Evolutionary conservation across 2,113 vertebrate genomes (phyloP), one percentile per base, ranked within the genome.

Genomic region (Oenanthe melanoleuca): DNA sequence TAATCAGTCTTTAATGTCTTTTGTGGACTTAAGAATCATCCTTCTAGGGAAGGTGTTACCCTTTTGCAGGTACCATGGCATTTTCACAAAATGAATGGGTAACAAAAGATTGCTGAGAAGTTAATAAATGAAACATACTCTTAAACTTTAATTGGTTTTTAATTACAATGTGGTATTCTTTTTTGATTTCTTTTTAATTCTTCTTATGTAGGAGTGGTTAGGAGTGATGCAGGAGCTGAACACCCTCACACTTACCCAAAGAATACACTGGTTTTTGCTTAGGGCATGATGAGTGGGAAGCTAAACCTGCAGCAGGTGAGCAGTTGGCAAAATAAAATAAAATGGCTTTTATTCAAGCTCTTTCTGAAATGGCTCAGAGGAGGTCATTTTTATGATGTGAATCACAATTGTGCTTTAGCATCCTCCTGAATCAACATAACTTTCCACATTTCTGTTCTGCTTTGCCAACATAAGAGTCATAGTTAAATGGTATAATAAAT

Each of bases 51-150:
- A 73, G 40, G 4, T 18, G 18, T 14, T 49, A 56, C 17, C 13
- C 21, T 75, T 34, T 15, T 0, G 0, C 29, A 34, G 52, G 22
- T 31, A 42, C 7, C 12, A 45, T 18, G 9, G 6, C 4, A 4
- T 53, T 89, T 69, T 80, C 20, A 4, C 11, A 60, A 45, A 20
- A 7, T 20, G 16, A 70, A 78, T 57, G 25, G 3, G 2, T 52
- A 80, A 61, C 2, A 42, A 89, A 61, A 21, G 12, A 21, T 17
- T 84, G 40, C 24, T 5, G 13, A 56, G 28, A 55, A 45, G 19
- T 6, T 74, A 71, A 74, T 38, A 80, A 87, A 10, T 45, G 3
- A 74, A 82, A 63, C 0, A 0, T 25, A 13, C 14, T 55, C 28
- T 81, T 55, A 33, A 66, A 52, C 5, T 47, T 71, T 38, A 88